phyloP scores from a whole-genome alignment of 1,140 invertebrate genomes.

The Bradysia coprophila region DNA sequence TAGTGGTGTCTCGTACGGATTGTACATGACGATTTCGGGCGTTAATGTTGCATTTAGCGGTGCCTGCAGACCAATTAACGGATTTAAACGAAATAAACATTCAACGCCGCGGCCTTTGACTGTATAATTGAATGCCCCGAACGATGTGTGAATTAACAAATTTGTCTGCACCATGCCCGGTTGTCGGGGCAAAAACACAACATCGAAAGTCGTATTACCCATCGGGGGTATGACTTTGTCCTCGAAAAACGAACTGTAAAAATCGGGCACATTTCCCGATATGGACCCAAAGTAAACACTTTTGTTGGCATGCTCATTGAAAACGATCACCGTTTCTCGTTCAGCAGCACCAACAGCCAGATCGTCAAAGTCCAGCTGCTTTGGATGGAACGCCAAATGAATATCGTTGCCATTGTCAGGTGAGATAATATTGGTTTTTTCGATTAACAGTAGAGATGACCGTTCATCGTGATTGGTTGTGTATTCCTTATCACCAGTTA shows the following conservation, averaged over 20 bases:
- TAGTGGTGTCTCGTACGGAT: slow-evolving; percentile 71
- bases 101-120: slow-evolving; percentile 64
- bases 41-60: slow-evolving; percentile 84
- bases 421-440: too few species aligned
- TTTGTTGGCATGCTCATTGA: slow-evolving; percentile 50
- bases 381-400: slow-evolving; percentile 14
- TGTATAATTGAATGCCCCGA: slow-evolving; percentile 60
- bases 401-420: not conserved
- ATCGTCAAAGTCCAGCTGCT: slow-evolving; percentile 19
- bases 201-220: slow-evolving; percentile 87
- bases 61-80: slow-evolving; percentile 73
- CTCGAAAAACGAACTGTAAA: slow-evolving; percentile 85
- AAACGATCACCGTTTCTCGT: slow-evolving; percentile 57
- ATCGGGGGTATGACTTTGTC: slow-evolving; percentile 78
- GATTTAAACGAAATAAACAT: slow-evolving; percentile 75
- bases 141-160: slow-evolving; percentile 84
- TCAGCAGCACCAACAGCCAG: slow-evolving; percentile 70
- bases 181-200: slow-evolving; percentile 83
- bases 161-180: slow-evolving; percentile 74
- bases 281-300: slow-evolving; percentile 72
- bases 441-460: too few species aligned
- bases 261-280: slow-evolving; percentile 70
- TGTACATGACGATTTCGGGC: slow-evolving; percentile 81
- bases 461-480: too few species aligned
- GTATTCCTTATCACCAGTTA: too few species aligned